Evolutionary conservation across 2,113 vertebrate species (phyloP), one percentile per base, ranked within the genome.

Genomic region (Leptocoma aspasia): DNA sequence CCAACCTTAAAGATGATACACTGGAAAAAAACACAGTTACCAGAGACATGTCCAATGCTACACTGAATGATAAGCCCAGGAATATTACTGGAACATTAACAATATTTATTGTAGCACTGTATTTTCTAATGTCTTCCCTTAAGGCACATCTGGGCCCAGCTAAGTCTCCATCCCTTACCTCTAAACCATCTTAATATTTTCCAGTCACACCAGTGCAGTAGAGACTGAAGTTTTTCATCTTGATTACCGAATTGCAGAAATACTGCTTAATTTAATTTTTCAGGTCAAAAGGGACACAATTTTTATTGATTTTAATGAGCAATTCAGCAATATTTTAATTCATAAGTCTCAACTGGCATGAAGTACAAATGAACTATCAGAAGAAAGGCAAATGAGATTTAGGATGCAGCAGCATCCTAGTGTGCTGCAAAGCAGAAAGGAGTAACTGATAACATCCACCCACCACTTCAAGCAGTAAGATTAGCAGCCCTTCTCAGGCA

Each of bases 1-100:
- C 98, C 90, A 99, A 83, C 14, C 98, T 98, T 89, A 99, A 86
- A 10, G 99, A 99, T 0, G 98, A 97, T 8, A 98, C 96, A 0
- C 99, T 99, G 91, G 27, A 94, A 89, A 23, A 44, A 76, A 85
- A 77, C 54, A 63, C 13, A 44, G 45, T 77, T 53, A 78, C 10
- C 19, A 60, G 54, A 45, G 33, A 39, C 33, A 69, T 33, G 45
- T 45, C 15, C 77, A 86, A n/a, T 15, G 28, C 22, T 56, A 42
- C 20, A 22, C 10, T 30, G 53, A 89, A 27, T 0, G 0, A 13
- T n/a, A 42, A 64, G 53, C 9, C 19, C 49, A 70, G 7, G 11
- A 70, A 45, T 7, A 42, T 1, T 8, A 37, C 24, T 5, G 72
- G 49, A 70, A 80, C 49, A 81, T 2, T 21, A 72, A 52, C 14